phyloP scores from a whole-genome alignment of 2,113 vertebrate species.

The Salvator merianae region DNA sequence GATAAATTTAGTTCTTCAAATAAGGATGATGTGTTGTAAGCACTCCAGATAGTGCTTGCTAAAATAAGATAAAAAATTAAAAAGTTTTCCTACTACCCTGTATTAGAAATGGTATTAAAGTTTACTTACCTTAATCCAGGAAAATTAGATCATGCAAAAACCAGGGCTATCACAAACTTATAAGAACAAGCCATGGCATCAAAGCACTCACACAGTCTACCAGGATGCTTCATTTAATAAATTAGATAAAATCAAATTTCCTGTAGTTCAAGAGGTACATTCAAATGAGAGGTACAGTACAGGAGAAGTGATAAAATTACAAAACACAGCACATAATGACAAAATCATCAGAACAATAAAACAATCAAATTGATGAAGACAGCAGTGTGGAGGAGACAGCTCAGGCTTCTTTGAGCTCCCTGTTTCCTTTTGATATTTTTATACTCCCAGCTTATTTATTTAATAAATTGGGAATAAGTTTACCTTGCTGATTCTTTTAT shows the following conservation, averaged over 20 bases:
- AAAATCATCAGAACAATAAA: too few species aligned
- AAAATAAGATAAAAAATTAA: neutral
- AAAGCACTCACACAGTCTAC: neutral
- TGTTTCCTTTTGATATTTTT: neutral
- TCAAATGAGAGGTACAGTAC: too few species aligned
- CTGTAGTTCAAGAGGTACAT: too few species aligned
- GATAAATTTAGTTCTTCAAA: neutral
- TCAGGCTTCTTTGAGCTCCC: too few species aligned
- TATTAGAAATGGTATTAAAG: neutral
- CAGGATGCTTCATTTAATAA: neutral
- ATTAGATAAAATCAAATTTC: neutral
- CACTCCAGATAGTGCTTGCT: too few species aligned
- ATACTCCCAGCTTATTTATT: neutral
- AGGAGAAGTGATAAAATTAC: too few species aligned
- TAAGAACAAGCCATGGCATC: neutral
- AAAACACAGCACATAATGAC: too few species aligned
- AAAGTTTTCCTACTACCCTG: neutral
- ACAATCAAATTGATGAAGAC: too few species aligned
- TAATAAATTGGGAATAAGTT: constrained; percentile 8
- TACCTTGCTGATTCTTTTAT: constrained; percentile 86
- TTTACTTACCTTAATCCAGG: neutral
- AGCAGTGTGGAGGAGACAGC: too few species aligned
- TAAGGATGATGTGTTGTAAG: neutral
- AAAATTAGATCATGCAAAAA: neutral
- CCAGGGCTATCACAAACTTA: neutral